Percentiles rank a stretch among this genome's conserved stretches.
phyloP scores from a whole-genome alignment of 2,797 vertebrate species.

The Gephyroberyx darwinii region DNA sequence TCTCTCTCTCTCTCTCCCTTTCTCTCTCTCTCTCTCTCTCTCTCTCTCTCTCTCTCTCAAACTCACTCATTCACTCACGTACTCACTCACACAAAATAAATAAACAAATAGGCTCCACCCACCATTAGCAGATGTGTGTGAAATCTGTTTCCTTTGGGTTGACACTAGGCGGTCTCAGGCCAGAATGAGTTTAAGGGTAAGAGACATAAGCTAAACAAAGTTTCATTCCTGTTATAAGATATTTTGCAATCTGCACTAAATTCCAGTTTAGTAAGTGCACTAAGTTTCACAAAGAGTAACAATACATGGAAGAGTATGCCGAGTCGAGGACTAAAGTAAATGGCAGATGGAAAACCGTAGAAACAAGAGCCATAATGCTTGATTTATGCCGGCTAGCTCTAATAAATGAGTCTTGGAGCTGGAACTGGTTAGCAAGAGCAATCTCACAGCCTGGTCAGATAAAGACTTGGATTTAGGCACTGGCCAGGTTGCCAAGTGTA shows the following conservation, averaged over 20 bases:
- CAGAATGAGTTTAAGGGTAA: constrained; percentile 40
- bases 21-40: neutral
- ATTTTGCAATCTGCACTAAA: constrained; percentile 38
- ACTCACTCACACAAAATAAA: constrained; percentile 51
- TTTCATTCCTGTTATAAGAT: constrained; percentile 50
- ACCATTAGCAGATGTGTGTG: constrained; percentile 70
- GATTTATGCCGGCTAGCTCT: constrained; percentile 71
- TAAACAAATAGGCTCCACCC: constrained; percentile 58
- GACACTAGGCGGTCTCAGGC: constrained; percentile 41
- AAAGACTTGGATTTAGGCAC: constrained; percentile 60
- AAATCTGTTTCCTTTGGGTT: constrained; percentile 60
- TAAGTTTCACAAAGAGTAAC: constrained; percentile 37
- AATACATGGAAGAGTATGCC: constrained; percentile 35
- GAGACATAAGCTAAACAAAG: constrained; percentile 36
- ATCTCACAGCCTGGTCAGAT: constrained; percentile 66
- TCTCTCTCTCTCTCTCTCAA: neutral
- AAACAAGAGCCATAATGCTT: constrained; percentile 57
- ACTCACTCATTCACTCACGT: constrained; percentile 11
- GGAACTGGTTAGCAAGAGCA: constrained; percentile 71
- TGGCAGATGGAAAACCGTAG: constrained; percentile 69
- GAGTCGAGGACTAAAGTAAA: constrained; percentile 50
- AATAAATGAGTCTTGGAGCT: constrained; percentile 74
- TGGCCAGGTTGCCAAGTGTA: constrained; percentile 62
- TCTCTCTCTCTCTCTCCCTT: constrained; percentile 1
- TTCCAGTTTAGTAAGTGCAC: neutral